Conservation (phyloP, 1,140 invertebrate genomes). For the Eupristina koningsbergeri region DNA sequence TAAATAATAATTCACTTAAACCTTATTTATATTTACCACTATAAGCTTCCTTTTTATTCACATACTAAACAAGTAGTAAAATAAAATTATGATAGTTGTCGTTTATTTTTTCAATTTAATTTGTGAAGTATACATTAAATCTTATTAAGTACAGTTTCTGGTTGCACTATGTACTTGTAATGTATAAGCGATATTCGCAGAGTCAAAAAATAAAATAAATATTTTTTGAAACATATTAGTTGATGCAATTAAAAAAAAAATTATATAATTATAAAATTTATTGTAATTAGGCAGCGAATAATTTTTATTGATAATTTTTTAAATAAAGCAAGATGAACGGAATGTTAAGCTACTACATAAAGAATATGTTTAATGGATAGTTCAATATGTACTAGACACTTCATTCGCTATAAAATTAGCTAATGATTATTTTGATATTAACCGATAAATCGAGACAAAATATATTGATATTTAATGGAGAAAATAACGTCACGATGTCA, state of each 20-base stretch:
- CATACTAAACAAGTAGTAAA: neutral
- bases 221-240: too few species aligned
- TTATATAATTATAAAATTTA: neutral
- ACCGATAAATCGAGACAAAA: neutral
- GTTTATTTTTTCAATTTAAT: neutral
- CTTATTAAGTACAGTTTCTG: neutral
- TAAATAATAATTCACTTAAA: neutral
- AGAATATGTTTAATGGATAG: too few species aligned
- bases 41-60: neutral
- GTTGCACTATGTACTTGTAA: neutral
- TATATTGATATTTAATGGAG: neutral
- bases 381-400: too few species aligned
- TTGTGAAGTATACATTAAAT: neutral
- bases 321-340: too few species aligned
- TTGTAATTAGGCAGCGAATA: too few species aligned
- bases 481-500: too few species aligned
- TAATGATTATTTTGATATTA: neutral
- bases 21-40: neutral
- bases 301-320: too few species aligned
- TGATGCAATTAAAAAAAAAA: neutral
- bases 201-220: neutral
- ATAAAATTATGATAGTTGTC: neutral
- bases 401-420: too few species aligned
- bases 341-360: too few species aligned
- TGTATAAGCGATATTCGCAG: neutral